These are phyloP conservation scores for Hippocampus zosterae DNA, from an alignment of 2,113 vertebrate genomes.

Conservation along the genomic window DNA sequence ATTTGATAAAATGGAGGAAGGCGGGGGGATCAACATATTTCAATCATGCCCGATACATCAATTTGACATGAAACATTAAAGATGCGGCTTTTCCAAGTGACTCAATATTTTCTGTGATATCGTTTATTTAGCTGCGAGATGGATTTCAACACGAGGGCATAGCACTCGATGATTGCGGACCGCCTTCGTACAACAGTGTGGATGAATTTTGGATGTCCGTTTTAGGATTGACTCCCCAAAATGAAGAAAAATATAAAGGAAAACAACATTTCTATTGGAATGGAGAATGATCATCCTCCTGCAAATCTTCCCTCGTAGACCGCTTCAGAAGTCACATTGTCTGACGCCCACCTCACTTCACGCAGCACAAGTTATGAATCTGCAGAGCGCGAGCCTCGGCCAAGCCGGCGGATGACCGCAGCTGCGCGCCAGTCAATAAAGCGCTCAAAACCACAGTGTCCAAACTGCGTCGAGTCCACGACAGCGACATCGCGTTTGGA, in stretches of 20 bases:
- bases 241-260: background rate
- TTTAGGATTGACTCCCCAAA: too few species aligned
- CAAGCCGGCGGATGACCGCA: background rate
- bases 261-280: background rate
- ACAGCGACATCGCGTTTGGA: constrained; percentile 15
- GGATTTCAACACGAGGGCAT: too few species aligned
- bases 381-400: background rate
- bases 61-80: background rate
- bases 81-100: background rate
- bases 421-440: background rate
- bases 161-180: too few species aligned
- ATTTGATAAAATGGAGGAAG: constrained; percentile 21
- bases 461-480: constrained; percentile 13
- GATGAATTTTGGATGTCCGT: too few species aligned
- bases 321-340: background rate
- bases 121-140: too few species aligned
- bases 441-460: constrained; percentile 19
- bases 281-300: background rate
- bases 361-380: constrained; percentile 5
- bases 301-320: background rate
- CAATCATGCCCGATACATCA: background rate
- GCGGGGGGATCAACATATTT: constrained; percentile 11
- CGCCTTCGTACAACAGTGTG: too few species aligned
- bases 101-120: background rate
- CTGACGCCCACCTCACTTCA: background rate